Percentiles rank a stretch among this genome's conserved stretches.
Conservation (phyloP, 1,140 invertebrate species). For the Ceratitis capitata region DNA sequence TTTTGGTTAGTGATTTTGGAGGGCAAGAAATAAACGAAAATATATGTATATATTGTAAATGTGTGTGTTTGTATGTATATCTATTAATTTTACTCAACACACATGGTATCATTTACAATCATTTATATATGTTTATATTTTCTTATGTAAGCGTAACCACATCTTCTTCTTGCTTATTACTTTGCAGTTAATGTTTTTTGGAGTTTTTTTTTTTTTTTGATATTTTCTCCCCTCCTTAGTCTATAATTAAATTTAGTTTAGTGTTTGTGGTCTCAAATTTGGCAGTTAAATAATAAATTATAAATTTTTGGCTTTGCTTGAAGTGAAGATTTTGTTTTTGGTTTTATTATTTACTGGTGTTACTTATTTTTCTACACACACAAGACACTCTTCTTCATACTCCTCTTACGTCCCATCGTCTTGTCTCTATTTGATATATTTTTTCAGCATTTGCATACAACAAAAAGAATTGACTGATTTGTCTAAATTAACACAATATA, state of each 20-base stretch:
- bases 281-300: neutral
- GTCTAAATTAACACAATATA: slow-evolving; percentile 8
- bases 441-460: neutral
- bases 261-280: neutral
- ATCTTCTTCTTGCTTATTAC: neutral
- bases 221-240: neutral
- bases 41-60: neutral
- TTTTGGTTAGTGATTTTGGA: neutral
- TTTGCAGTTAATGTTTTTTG: neutral
- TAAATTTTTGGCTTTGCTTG: neutral
- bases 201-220: neutral
- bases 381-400: neutral
- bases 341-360: neutral
- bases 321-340: neutral
- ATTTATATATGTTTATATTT: neutral
- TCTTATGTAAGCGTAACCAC: neutral
- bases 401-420: neutral
- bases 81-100: neutral
- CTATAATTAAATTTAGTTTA: slow-evolving; percentile 38
- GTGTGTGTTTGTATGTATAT: neutral
- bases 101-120: neutral
- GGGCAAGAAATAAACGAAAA: neutral
- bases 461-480: slow-evolving; percentile 4
- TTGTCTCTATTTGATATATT: neutral
- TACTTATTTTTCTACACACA: no score